Evolutionary conservation across 2,113 vertebrate species (phyloP), one percentile per base, ranked within the genome.

Genomic region (Panthera uncia): DNA sequence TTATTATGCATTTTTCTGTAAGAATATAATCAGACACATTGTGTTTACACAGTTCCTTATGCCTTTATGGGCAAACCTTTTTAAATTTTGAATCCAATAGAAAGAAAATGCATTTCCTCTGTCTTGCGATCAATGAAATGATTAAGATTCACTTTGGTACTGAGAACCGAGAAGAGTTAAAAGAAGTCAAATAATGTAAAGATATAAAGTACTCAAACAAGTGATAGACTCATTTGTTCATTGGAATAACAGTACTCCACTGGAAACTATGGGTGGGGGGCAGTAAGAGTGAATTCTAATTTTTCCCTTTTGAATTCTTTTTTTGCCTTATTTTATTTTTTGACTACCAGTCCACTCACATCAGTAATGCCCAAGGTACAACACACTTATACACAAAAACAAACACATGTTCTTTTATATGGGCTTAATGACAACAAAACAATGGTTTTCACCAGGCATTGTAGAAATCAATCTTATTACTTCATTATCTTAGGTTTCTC

Each of bases 91-190:
- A 6, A 21, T 57, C 0, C 0, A 90, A 83, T 27, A 84, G 76
- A 91, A 96, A 92, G 71, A 95, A 83, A 96, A 82, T 61, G 33
- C 13, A 68, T 68, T 85, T 89, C 16, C 19, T 38, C 38, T 66
- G 38, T 50, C 69, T 85, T 97, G 91, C 65, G 61, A 41, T 90
- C 57, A 90, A 36, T 84, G 65, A 82, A 93, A 94, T 33, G 4
- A 84, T 61, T 91, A 84, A n/a, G 83, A 81, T 94, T 93, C 69
- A 74, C 36, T 89, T 86, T 55, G 8, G 45, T 84, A 50, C 52
- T 69, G 21, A 87, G 52, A 55, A 91, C 18, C 5, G 71, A n/a
- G 18, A 93, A 50, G 7, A 94, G 11, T 78, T 69, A 71, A 29
- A 84, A 89, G 13, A 36, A 66, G 16, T 95, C 21, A 82, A 52